phyloP scores from a whole-genome alignment of 2,797 vertebrate genomes.

The Heliangelus exortis region DNA sequence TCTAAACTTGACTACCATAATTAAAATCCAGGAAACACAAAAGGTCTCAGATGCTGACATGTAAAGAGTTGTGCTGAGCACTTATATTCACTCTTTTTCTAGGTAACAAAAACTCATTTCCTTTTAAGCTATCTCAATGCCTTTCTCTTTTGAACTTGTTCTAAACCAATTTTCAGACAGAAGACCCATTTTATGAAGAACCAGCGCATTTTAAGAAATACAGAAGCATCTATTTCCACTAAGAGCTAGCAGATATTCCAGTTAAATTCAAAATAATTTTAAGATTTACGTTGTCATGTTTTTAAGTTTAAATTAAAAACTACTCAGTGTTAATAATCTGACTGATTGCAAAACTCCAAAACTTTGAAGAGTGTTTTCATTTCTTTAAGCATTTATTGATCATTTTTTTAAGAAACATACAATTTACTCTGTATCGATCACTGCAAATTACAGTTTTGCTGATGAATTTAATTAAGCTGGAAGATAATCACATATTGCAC shows the following conservation, averaged over 20 bases:
- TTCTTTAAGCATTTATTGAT: not conserved
- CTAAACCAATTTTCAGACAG: not conserved
- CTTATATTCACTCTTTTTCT: not conserved
- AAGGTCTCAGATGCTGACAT: not conserved
- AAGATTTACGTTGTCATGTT: not conserved
- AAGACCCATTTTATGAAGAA: not conserved
- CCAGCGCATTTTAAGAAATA: not conserved
- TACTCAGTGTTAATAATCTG: not conserved
- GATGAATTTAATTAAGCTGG: constrained; percentile 19
- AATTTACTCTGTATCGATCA: not conserved
- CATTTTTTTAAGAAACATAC: not conserved
- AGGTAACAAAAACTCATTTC: constrained; percentile 7
- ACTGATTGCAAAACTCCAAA: not conserved
- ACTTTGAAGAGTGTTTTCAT: not conserved
- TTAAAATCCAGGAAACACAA: not conserved
- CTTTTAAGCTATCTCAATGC: not conserved
- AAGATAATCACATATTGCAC: constrained; percentile 9
- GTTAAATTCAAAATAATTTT: not conserved
- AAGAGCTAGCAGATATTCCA: not conserved
- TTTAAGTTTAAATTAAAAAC: not conserved
- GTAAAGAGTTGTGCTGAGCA: not conserved
- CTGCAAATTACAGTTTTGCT: constrained; percentile 13
- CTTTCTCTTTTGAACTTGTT: not conserved
- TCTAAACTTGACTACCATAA: not conserved
- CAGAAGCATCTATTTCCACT: not conserved